Evolutionary conservation across 1,140 invertebrate genomes (phyloP).

Genomic region (Drosophila ercepeae): DNA sequence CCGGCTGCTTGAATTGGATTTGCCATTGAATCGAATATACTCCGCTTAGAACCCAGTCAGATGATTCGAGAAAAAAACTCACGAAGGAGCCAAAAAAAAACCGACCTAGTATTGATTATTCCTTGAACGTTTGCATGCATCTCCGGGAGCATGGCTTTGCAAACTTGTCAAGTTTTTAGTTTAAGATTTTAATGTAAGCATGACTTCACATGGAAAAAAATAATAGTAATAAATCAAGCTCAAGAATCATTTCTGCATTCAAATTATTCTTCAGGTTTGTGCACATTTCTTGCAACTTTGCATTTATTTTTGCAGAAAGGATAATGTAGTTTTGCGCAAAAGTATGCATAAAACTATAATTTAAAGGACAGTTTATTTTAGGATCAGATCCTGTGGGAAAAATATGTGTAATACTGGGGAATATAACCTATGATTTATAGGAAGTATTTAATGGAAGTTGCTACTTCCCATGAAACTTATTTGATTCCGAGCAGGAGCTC

Average conservation of each 20-base stretch:
- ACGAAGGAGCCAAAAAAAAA: not conserved
- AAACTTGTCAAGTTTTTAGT: conserved; percentile 42
- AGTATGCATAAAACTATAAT: too few species aligned
- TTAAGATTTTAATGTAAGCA: conserved; percentile 34
- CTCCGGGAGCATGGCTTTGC: conserved; percentile 28
- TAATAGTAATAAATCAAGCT: conserved; percentile 14
- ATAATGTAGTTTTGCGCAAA: too few species aligned
- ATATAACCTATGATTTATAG: too few species aligned
- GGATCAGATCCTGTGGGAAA: too few species aligned
- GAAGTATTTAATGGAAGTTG: too few species aligned
- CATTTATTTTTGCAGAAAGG: too few species aligned
- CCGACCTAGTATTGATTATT: not conserved
- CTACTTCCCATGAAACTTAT: too few species aligned
- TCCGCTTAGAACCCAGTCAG: not conserved
- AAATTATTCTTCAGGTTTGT: not conserved
- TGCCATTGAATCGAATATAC: not conserved
- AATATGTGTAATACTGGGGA: too few species aligned
- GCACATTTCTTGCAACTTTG: not conserved
- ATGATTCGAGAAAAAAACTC: conserved; percentile 3
- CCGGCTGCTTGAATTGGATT: conserved; percentile 46
- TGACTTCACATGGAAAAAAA: conserved; percentile 13
- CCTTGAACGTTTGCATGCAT: conserved; percentile 24
- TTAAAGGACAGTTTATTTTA: too few species aligned
- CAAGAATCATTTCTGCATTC: conserved; percentile 7
- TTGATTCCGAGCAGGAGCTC: too few species aligned